These are phyloP conservation scores for Haliclona indistincta DNA, from an alignment of 37 sponge, comb jelly and placozoan species.

Conservation along the genomic window DNA sequence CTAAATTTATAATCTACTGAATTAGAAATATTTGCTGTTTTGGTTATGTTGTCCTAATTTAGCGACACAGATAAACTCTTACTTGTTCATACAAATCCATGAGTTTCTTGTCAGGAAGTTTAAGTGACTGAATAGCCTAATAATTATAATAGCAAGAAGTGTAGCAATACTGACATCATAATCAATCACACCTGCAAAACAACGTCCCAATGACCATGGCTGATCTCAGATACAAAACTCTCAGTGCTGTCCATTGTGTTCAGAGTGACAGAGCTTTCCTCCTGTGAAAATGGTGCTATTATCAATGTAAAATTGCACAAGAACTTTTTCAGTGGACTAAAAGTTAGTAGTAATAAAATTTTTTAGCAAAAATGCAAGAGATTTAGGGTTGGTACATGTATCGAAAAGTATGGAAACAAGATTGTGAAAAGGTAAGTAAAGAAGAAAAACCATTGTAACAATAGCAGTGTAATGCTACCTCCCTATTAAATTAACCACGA, in stretches of 20 bases:
- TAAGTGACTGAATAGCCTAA: constrained; percentile 87
- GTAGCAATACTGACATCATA: background rate
- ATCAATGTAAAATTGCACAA: background rate
- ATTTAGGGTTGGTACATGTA: no score
- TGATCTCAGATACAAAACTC: constrained; percentile 95
- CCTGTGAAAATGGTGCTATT: constrained; percentile 28
- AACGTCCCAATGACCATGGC: constrained; percentile 99
- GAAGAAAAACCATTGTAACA: no score
- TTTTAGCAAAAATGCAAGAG: no score
- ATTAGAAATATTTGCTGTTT: no score
- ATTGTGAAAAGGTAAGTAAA: no score
- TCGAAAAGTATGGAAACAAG: no score
- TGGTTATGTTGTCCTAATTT: background rate
- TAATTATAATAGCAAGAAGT: no score
- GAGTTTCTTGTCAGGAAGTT: constrained; percentile 94
- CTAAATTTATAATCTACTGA: no score
- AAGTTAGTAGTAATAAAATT: no score
- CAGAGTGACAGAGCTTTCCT: constrained; percentile 84
- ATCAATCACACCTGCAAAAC: constrained; percentile 59
- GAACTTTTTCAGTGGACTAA: no score
- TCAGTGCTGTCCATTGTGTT: constrained; percentile 98
- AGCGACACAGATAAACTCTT: background rate
- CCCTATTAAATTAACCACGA: no score
- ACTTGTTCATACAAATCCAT: constrained; percentile 93
- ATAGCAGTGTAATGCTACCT: no score